Base-by-base conservation (phyloP, 2,888 invertebrate species). In the Graphium colonna region DNA sequence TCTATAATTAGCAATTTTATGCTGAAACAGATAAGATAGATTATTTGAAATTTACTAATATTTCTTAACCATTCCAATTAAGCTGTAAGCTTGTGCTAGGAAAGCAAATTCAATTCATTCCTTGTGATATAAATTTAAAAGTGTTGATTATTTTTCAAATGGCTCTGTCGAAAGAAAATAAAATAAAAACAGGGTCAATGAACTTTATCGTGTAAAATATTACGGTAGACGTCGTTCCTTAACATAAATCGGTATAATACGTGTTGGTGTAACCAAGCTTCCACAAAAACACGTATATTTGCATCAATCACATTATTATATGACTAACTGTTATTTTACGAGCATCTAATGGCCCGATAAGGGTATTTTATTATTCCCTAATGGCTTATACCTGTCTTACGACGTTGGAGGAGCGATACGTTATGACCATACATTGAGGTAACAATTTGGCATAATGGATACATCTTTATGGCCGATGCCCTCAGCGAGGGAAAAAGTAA, bases 321-420 rank as follows among this genome's bases (percentile, higher is more conserved):
- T 84, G 82, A 85, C 82, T 88, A 88, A 89, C 86, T 83, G 87
- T 88, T 88, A 89, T 88, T 89, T 89, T 88, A 89, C 77, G 88
- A 86, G 81, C 79, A 69, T 77, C 79, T 88, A 88, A 89, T 86
- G 88, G 85, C 70, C 73, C 82, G 87, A 88, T 89, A 89, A 84
- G 79, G 79, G 80, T 79, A 75, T 87, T 88, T 88, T 89, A 87
- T 87, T 88, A 83, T 81, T 76, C 85, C 85, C 81, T 83, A 87
- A 89, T 85, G 87, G 83, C 82, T 77, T 82, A 82, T 88, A 89
- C 88, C 89, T 89, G 89, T 87, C 88, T 84, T 80, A 75, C 64
- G 69, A 71, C 70, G 75, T 74, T 75, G 74, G 68, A 65, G 67
- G 62, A 64, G 71, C 77, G 78, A 79, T 86, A 79, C 75, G 77